Conservation (phyloP, 2,888 invertebrate genomes). For the Lasioglossum oenotherae region DNA sequence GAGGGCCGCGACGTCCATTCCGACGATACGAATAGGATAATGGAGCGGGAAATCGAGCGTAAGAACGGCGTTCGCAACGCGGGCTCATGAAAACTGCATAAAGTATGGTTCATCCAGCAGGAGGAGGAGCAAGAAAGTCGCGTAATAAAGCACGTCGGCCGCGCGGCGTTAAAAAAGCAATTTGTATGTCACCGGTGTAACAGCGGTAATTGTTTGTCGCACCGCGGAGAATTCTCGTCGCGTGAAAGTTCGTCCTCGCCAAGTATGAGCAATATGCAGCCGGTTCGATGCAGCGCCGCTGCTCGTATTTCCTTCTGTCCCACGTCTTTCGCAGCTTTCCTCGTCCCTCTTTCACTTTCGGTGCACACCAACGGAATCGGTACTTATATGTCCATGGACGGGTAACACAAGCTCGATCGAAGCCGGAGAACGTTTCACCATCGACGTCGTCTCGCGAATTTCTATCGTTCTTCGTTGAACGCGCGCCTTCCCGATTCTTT, state of each 20-base stretch:
- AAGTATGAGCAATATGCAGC: constrained; percentile 66
- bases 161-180: constrained; percentile 36
- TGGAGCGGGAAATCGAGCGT: neutral
- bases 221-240: constrained; percentile 54
- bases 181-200: constrained; percentile 38
- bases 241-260: constrained; percentile 69
- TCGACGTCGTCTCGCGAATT: constrained; percentile 8
- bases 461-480: neutral
- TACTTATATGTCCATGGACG: constrained; percentile 75
- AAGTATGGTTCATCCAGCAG: neutral
- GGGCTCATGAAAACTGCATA: constrained; percentile 21
- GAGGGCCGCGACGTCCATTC: neutral
- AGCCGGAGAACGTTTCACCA: constrained; percentile 44
- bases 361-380: constrained; percentile 55
- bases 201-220: constrained; percentile 54
- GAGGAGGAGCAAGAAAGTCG: neutral
- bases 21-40: neutral
- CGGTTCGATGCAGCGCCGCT: neutral
- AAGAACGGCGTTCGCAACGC: neutral
- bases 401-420: constrained; percentile 52
- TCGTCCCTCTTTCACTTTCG: constrained; percentile 50
- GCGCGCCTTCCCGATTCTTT: neutral
- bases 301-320: constrained; percentile 37
- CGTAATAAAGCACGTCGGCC: constrained; percentile 15
- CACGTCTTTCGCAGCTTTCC: constrained; percentile 41